These are phyloP conservation scores for Thera britannica DNA, from an alignment of 2,888 invertebrate genomes.

Conservation along the genomic window DNA sequence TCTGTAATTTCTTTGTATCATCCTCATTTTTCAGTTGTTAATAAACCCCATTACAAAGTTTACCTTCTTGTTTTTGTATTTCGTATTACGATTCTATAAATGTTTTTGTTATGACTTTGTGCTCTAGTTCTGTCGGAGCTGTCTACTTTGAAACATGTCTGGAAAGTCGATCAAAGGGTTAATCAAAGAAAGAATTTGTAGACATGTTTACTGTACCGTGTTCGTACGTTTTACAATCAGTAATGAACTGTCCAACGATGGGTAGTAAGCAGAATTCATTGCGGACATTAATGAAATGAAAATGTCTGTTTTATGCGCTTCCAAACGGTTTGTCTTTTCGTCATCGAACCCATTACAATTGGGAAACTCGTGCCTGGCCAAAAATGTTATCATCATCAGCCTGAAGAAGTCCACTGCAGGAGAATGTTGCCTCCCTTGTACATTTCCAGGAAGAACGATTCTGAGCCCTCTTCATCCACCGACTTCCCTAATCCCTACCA, in stretches of 20 bases:
- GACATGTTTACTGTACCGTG: constrained; percentile 16
- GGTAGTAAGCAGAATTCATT: neutral
- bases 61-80: constrained; percentile 42
- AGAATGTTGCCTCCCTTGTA: too few species aligned
- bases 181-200: constrained; percentile 36
- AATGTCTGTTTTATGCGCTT: neutral
- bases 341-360: too few species aligned
- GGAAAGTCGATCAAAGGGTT: constrained; percentile 38
- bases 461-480: too few species aligned
- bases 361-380: too few species aligned
- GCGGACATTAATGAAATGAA: neutral
- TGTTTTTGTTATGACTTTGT: constrained; percentile 43
- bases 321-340: too few species aligned
- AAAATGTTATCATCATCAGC: too few species aligned
- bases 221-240: constrained; percentile 8
- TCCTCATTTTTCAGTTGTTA: constrained; percentile 7
- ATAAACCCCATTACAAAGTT: constrained; percentile 39
- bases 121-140: constrained; percentile 33
- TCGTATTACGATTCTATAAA: constrained; percentile 38
- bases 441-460: too few species aligned
- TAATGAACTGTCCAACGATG: neutral
- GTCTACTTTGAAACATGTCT: constrained; percentile 40
- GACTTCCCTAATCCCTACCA: too few species aligned
- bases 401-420: too few species aligned
- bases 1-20: neutral